A percentile compares a stretch with the other conserved stretches of the same genome.
These are phyloP conservation scores for Dromaius novaehollandiae DNA, from an alignment of 2,113 vertebrate species.

Conservation along the genomic window DNA sequence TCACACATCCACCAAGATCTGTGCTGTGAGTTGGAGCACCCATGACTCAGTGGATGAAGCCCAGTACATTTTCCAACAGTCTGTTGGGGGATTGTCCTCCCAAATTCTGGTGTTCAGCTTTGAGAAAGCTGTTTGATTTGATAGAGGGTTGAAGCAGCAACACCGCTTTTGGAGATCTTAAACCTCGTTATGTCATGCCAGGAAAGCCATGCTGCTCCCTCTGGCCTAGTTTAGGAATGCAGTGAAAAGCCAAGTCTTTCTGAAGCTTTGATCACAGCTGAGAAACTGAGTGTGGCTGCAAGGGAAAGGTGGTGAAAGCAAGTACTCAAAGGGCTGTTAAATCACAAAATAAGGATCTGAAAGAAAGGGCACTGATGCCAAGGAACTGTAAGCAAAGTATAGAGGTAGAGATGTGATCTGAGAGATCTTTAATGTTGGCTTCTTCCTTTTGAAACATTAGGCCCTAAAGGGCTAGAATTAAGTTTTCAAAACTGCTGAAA, in stretches of 20 bases:
- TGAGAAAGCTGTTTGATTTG: neutral
- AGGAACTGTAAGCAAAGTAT: neutral
- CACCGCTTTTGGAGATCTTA: neutral
- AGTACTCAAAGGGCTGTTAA: neutral
- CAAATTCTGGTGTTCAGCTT: neutral
- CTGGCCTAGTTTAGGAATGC: neutral
- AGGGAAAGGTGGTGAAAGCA: neutral
- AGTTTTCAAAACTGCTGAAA: neutral
- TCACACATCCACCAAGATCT: neutral
- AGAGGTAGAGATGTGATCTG: neutral
- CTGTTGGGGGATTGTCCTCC: neutral
- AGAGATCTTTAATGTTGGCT: neutral
- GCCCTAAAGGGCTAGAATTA: neutral
- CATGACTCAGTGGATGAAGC: neutral
- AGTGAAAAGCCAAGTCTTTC: neutral
- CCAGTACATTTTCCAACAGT: neutral
- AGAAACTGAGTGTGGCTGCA: neutral
- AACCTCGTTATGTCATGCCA: neutral
- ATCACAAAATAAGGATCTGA: neutral
- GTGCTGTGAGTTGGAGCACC: neutral
- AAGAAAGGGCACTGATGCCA: neutral
- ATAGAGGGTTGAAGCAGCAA: neutral
- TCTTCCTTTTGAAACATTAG: neutral
- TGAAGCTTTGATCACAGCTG: conserved; percentile 32
- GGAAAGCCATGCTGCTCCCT: neutral